Conservation (phyloP, 2,888 invertebrate species). For the Malachius bipustulatus region DNA sequence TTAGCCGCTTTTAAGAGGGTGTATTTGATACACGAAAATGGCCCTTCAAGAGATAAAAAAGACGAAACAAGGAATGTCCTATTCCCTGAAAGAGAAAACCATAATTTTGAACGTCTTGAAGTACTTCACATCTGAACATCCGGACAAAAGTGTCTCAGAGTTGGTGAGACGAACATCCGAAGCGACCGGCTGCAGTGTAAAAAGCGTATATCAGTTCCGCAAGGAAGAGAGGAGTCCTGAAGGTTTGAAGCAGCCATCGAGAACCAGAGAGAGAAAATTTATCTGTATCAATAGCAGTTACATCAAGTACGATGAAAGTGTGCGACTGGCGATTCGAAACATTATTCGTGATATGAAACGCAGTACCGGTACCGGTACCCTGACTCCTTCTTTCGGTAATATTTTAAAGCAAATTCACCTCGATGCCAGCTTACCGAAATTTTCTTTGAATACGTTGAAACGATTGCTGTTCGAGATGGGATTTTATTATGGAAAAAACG, state of each 20-base stretch:
- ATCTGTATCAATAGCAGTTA: constrained; percentile 34
- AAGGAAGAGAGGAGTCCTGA: constrained; percentile 34
- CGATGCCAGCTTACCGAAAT: constrained; percentile 29
- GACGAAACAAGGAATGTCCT: constrained; percentile 22
- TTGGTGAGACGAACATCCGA: constrained; percentile 32
- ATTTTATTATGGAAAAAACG: constrained; percentile 32
- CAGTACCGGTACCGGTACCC: constrained; percentile 28
- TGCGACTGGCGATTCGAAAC: constrained; percentile 31
- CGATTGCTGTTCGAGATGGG: constrained; percentile 35
- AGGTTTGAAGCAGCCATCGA: constrained; percentile 34
- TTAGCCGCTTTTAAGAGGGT: no score
- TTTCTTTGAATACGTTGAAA: constrained; percentile 34
- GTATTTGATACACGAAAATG: no score
- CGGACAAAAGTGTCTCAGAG: constrained; percentile 33
- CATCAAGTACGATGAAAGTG: constrained; percentile 32
- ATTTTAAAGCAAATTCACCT: constrained; percentile 31
- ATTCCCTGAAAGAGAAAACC: constrained; percentile 35
- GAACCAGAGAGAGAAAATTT: constrained; percentile 33
- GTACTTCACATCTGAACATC: constrained; percentile 30
- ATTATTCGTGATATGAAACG: constrained; percentile 33
- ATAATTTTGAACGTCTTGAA: constrained; percentile 36
- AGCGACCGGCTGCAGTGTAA: constrained; percentile 37
- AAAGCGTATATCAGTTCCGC: constrained; percentile 35
- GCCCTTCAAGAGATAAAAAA: no score
- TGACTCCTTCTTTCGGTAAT: constrained; percentile 33